Evolutionary conservation across 2,888 invertebrate species (phyloP), one percentile per base, ranked within the genome.

Genomic region (Coenonympha arcania): DNA sequence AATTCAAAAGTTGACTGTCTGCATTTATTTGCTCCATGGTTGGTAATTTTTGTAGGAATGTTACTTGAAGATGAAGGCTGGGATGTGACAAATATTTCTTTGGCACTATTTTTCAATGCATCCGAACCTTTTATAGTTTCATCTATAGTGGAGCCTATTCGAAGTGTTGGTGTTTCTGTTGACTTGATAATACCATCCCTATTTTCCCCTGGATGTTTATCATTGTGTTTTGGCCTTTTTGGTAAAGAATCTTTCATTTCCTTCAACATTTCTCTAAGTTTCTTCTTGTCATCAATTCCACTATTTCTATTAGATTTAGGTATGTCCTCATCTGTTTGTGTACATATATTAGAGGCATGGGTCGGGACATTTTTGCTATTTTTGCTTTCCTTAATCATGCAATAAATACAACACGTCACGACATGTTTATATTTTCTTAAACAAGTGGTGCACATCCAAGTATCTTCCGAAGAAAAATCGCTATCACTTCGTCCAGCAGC

Each of bases 211-310:
- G 47, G 9, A 11, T 15, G 39, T 13, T 56, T 52, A 33, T 55
- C 58, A 18, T 53, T 52, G 24, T 77, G 73, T 58, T 87, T 88
- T 18, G 87, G 69, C 59, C 88, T 87, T 65, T 89, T 90, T 0
- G 92, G 91, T 53, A 93, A 75, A 8, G 92, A 92, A 70, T 92
- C 89, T 73, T 92, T 92, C 90, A 92, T 92, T 81, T 92, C 92
- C 64, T 92, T 92, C 55, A 92, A 72, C 89, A 92, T 91, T 73
- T 91, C 90, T 68, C 90, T 90, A 20, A 92, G 75, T 67, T 87
- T 88, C 65, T 89, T 88, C 64, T 88, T 88, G 62, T 90, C 89
- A 59, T 88, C 81, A 6, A 44, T 53, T 30, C 50, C 50, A 42
- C 50, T 65, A 45, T 15, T 15, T 39, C 24, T 28, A 52, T 8